A percentile compares a stretch with the other conserved stretches of the same genome.
Evolutionary conservation across 2,888 invertebrate genomes (phyloP).

Genomic region (Fragum whitleyi): DNA sequence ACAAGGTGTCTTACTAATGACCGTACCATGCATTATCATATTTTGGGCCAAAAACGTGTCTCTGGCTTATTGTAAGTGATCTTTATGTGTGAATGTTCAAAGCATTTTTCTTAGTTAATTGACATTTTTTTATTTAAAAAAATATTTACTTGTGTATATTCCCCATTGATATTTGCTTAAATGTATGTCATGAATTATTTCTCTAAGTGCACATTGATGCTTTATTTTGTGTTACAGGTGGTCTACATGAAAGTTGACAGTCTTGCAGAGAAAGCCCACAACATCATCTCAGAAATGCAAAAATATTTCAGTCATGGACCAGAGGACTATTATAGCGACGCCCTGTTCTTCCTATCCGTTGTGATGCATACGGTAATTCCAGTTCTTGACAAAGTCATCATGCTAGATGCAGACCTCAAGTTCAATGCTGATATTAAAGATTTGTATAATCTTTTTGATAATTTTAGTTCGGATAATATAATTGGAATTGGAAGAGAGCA

Average conservation of each 20-base stretch:
- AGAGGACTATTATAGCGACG: conserved; percentile 91
- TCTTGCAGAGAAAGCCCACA: conserved; percentile 88
- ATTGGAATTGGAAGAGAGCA: conserved; percentile 89
- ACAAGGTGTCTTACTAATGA: too few species aligned
- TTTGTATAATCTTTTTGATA: conserved; percentile 89
- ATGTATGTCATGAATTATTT: too few species aligned
- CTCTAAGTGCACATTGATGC: too few species aligned
- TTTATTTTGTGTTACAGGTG: conserved; percentile 86
- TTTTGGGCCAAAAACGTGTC: too few species aligned
- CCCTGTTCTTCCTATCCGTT: conserved; percentile 91
- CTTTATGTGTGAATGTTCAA: too few species aligned
- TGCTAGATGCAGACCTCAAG: conserved; percentile 92
- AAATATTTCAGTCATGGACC: conserved; percentile 90
- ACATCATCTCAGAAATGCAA: conserved; percentile 89
- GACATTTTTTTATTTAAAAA: too few species aligned
- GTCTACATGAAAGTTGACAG: conserved; percentile 88
- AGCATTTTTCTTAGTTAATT: too few species aligned
- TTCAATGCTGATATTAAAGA: conserved; percentile 89
- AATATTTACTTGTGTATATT: too few species aligned
- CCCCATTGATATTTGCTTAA: too few species aligned
- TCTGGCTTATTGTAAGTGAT: too few species aligned
- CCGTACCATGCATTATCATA: too few species aligned
- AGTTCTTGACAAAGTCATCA: conserved; percentile 88
- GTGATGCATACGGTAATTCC: conserved; percentile 90
- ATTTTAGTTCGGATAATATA: conserved; percentile 88